Evolutionary conservation across 64 coral and sea anemone species (phyloP), one percentile per base, ranked within the genome.

Genomic region (Cladopsammia gracilis): DNA sequence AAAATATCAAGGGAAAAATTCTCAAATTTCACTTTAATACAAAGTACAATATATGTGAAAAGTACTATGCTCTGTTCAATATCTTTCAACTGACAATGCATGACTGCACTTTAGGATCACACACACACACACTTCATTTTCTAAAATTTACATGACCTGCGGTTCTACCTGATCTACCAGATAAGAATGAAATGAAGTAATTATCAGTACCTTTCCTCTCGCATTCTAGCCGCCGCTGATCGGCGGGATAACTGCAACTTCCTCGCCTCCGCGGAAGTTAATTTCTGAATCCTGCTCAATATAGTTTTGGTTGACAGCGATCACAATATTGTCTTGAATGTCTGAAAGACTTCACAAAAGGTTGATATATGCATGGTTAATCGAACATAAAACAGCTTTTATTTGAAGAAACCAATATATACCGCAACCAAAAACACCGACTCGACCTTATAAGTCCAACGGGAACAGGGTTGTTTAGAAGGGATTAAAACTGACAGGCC

Each of bases 231-330:
- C 94, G 58, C 94, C 94, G 71, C 94, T 95, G 1, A 95, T 83
- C 54, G 94, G 89, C 53, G 94, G 89, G 47, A 95, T 95, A 4
- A 95, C 71, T 18, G 94, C 94, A 56, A 95, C 86, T 87, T 91
- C 78, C 45, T 95, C 94, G 44, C 81, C 88, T 65, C 76, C 76
- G 1, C 75, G 62, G 14, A 95, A 82, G 19, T 64, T 53, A 57
- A 91, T 81, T 46, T 48, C 64, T 52, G 78, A 48, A 6, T 78
- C 75, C 19, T 67, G 48, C 34, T 91, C 89, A 14, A 95, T 71
- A 45, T 95, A 95, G 44, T 75, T 76, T 76, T 95, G 88, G 64
- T 95, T 95, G 12, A 95, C 79, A 48, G 94, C 88, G 11, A 95
- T 56, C 52, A 95, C 89, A 24, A 95, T 3, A 45, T 51, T 91